phyloP scores from a whole-genome alignment of 2,888 invertebrate genomes.

The Conistra vaccinii region DNA sequence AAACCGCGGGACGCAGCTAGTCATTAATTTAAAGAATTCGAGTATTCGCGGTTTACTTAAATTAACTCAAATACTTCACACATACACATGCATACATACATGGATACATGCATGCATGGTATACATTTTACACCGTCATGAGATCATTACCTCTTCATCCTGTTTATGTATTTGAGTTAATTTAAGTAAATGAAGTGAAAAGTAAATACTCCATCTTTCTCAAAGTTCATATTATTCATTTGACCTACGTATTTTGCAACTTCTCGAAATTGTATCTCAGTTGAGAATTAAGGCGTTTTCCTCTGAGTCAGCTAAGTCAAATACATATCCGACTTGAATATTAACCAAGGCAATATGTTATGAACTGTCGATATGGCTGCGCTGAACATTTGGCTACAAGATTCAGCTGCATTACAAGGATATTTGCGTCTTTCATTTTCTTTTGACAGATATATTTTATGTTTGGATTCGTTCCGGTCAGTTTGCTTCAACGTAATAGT shows the following conservation, averaged over 20 bases:
- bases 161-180: neutral
- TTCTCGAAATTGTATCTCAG: constrained; percentile 42
- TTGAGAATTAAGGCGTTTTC: constrained; percentile 28
- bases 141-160: neutral
- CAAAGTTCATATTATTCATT: constrained; percentile 15
- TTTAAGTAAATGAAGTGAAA: constrained; percentile 21
- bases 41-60: too few species aligned
- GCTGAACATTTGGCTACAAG: constrained; percentile 22
- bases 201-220: constrained; percentile 11
- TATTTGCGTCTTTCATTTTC: neutral
- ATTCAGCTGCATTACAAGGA: constrained; percentile 17
- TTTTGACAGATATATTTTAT: constrained; percentile 10
- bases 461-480: neutral
- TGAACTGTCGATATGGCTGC: constrained; percentile 12
- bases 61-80: too few species aligned
- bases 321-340: constrained; percentile 45
- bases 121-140: neutral
- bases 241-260: constrained; percentile 11
- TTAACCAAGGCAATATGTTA: constrained; percentile 34
- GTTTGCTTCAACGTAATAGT: neutral
- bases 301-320: constrained; percentile 37
- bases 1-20: too few species aligned
- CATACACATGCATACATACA: too few species aligned
- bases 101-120: too few species aligned
- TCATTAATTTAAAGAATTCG: too few species aligned